Evolutionary conservation across 2,797 vertebrate genomes (phyloP).

Genomic region (Trematomus bernacchii): DNA sequence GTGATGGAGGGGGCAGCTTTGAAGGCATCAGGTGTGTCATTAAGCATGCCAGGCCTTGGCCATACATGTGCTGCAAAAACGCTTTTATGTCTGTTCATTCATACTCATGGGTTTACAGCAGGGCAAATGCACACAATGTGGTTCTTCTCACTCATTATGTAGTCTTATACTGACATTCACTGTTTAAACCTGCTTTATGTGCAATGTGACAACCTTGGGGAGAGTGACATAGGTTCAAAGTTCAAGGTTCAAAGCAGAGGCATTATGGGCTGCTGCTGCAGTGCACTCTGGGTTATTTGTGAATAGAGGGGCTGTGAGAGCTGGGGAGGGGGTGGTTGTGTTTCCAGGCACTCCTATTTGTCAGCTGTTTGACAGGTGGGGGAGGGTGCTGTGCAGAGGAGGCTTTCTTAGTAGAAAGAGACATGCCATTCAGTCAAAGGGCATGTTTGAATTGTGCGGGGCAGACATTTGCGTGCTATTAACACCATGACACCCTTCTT

Average conservation of each 20-base stretch:
- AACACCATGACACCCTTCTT: constrained; percentile 23
- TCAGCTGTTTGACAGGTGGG: constrained; percentile 77
- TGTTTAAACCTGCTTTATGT: not conserved
- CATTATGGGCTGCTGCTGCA: constrained; percentile 33
- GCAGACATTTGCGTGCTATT: constrained; percentile 12
- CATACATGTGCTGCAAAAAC: constrained; percentile 19
- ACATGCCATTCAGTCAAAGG: constrained; percentile 30
- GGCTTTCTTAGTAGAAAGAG: constrained; percentile 44
- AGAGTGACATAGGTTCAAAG: constrained; percentile 26
- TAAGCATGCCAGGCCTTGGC: constrained; percentile 3
- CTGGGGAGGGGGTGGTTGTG: constrained; percentile 50
- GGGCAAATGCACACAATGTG: not conserved
- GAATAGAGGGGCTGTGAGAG: constrained; percentile 21
- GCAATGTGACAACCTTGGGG: not conserved
- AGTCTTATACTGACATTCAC: not conserved
- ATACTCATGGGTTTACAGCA: not conserved
- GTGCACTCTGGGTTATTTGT: constrained; percentile 58
- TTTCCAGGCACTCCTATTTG: constrained; percentile 78
- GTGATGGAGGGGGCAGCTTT: not conserved
- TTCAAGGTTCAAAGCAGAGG: constrained; percentile 58
- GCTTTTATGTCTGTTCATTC: not conserved
- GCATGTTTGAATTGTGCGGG: constrained; percentile 26
- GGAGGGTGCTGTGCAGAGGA: constrained; percentile 59
- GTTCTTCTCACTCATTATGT: not conserved
- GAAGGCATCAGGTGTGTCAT: constrained; percentile 27